phyloP scores from a whole-genome alignment of 2,113 vertebrate species.

The Columbina picui region DNA sequence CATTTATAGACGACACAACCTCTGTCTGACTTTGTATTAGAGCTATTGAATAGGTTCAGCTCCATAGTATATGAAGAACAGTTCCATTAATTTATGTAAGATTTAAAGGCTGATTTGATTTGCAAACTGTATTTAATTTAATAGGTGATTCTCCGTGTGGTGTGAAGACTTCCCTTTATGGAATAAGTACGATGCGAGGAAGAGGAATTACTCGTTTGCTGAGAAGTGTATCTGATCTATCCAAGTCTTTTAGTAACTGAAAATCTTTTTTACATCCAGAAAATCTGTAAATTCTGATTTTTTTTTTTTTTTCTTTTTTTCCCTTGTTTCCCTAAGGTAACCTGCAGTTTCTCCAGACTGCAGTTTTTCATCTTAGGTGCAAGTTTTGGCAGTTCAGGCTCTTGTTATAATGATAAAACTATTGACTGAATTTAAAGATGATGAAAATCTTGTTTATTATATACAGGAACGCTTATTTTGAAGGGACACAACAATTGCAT shows the following conservation, averaged over 20 bases:
- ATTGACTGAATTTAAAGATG: not conserved
- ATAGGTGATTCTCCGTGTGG: slow-evolving; percentile 64
- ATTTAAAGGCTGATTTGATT: not conserved
- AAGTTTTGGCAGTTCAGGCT: not conserved
- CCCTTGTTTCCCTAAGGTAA: not conserved
- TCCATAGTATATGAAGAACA: not conserved
- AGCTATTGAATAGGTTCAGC: not conserved
- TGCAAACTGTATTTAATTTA: slow-evolving; percentile 23
- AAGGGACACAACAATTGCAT: not conserved
- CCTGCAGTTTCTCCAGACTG: not conserved
- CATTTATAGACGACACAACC: not conserved
- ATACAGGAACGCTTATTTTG: slow-evolving; percentile 40
- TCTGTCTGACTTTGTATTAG: not conserved
- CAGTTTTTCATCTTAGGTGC: not conserved
- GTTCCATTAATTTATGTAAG: not conserved
- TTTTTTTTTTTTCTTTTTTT: not conserved
- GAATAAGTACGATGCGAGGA: slow-evolving; percentile 37
- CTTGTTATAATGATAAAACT: not conserved
- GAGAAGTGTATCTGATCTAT: slow-evolving; percentile 13
- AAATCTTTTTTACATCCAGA: not conserved
- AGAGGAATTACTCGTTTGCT: slow-evolving; percentile 73
- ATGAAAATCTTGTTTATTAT: not conserved
- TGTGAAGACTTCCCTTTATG: slow-evolving; percentile 41
- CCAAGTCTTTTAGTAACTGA: not conserved
- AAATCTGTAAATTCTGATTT: slow-evolving; percentile 15